Conservation (phyloP, 2,113 vertebrate species). For the Myotis lucifugus region DNA sequence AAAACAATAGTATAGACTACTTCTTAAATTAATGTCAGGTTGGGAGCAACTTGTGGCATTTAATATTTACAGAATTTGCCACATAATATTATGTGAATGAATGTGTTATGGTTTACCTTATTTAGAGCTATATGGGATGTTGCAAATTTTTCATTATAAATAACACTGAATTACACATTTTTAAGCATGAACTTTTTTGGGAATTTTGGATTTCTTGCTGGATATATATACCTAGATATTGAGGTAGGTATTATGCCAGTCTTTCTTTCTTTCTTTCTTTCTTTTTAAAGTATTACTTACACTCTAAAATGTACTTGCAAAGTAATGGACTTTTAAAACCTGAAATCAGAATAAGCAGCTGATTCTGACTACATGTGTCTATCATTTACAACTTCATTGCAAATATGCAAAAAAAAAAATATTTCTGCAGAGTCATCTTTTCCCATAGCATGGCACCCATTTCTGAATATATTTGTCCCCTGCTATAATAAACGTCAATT, state of each 20-base stretch:
- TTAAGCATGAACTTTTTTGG: not conserved
- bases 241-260: not conserved
- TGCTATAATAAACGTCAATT: not conserved
- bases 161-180: not conserved
- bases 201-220: conserved; percentile 21
- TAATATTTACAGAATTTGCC: conserved; percentile 13
- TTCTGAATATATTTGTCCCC: not conserved
- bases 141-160: conserved; percentile 12
- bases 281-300: not conserved
- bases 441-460: not conserved
- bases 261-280: conserved; percentile 20
- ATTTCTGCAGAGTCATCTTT: conserved; percentile 1
- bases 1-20: not conserved
- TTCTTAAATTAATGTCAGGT: not conserved
- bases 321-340: conserved; percentile 13
- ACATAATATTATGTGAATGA: not conserved
- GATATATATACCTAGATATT: not conserved
- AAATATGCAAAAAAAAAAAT: conserved; percentile 26
- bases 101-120: not conserved
- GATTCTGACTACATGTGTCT: not conserved
- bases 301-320: conserved; percentile 34
- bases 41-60: not conserved
- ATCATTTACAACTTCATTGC: not conserved
- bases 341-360: not conserved
- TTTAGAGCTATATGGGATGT: not conserved